phyloP scores from a whole-genome alignment of 1,140 invertebrate genomes.

The Cherax quadricarinatus region DNA sequence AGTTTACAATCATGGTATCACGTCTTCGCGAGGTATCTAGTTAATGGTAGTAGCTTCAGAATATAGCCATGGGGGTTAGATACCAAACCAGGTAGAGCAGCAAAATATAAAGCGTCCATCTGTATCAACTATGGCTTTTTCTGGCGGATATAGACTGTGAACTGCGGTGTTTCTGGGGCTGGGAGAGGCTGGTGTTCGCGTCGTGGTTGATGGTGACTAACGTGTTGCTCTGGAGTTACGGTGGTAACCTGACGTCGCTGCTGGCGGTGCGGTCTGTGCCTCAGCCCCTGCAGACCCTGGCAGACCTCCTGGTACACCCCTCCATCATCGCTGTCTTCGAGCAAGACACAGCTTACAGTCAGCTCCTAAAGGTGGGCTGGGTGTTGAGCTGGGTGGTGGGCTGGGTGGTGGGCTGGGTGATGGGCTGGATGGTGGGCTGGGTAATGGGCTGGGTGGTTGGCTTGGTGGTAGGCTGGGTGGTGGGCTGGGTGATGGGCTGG shows the following conservation, averaged over 20 bases:
- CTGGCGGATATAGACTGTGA: not conserved
- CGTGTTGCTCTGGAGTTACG: constrained; percentile 19
- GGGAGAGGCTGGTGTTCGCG: constrained; percentile 12
- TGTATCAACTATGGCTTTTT: no score
- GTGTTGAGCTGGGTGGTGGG: no score
- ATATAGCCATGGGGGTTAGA: no score
- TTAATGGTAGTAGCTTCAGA: no score
- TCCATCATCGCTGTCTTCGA: not conserved
- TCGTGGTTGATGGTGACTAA: constrained; percentile 11
- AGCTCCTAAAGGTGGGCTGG: not conserved
- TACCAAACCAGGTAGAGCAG: no score
- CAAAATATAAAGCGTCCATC: no score
- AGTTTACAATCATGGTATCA: no score
- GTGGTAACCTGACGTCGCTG: constrained; percentile 28
- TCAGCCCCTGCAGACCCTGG: constrained; percentile 1
- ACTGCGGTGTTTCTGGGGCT: not conserved
- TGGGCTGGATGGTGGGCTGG: not conserved
- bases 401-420: no score
- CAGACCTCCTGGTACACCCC: not conserved
- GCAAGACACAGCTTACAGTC: not conserved
- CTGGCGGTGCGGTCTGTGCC: constrained; percentile 29
- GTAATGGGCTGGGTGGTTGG: no score
- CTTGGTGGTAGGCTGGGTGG: not conserved
- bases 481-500: no score
- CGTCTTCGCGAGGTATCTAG: no score